A percentile compares a stretch with the other conserved stretches of the same genome.
These are phyloP conservation scores for Apodemia duryi DNA, from an alignment of 2,888 invertebrate species.

Conservation along the genomic window DNA sequence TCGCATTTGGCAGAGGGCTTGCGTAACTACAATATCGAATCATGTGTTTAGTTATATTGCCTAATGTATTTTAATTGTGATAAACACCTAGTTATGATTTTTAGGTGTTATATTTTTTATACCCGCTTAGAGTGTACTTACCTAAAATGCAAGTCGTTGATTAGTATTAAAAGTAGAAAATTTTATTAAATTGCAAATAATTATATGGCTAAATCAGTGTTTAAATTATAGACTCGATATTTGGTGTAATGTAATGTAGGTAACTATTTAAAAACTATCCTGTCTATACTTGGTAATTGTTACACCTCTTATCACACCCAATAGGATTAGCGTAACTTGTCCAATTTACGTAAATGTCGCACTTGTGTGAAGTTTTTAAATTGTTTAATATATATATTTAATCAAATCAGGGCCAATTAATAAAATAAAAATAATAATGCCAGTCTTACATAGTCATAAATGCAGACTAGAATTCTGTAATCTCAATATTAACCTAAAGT, in stretches of 20 bases:
- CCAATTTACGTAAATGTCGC: background rate
- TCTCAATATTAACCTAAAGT: too few relatives aligned
- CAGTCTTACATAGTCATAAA: too few relatives aligned
- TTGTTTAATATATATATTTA: background rate
- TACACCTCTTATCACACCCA: background rate
- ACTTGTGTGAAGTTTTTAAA: background rate
- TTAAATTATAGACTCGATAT: conserved; percentile 1
- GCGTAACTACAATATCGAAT: too few relatives aligned
- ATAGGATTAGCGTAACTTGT: background rate
- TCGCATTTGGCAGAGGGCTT: too few relatives aligned
- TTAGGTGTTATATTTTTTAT: conserved; percentile 4
- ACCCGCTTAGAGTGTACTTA: background rate
- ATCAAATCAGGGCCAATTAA: background rate
- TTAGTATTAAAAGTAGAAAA: background rate
- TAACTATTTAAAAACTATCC: background rate
- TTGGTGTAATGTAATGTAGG: background rate
- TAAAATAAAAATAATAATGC: background rate
- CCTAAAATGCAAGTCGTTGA: background rate
- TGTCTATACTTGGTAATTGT: background rate
- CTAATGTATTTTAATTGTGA: conserved; percentile 12
- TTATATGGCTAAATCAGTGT: conserved; percentile 11
- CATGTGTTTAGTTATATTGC: background rate
- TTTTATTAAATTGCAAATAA: conserved; percentile 6
- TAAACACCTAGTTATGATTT: background rate
- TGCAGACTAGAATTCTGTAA: too few relatives aligned